Conservation (phyloP, 2,797 vertebrate species). For the Sarcoramphus papa region DNA sequence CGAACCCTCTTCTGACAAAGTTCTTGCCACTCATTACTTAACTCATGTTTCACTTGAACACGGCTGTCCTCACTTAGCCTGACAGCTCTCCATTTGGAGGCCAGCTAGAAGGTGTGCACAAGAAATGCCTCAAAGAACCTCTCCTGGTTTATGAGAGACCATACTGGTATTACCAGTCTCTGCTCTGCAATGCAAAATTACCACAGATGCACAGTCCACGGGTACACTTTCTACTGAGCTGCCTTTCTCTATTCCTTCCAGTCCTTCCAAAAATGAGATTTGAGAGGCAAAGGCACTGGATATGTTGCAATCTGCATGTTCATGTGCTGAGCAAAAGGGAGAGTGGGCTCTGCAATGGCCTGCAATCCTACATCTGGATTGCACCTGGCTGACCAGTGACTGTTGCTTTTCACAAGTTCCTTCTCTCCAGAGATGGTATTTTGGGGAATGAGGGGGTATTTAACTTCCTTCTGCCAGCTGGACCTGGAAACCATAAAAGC, state of each 20-base stretch:
- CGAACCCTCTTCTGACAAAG: background rate
- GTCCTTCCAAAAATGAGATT: background rate
- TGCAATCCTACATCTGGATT: background rate
- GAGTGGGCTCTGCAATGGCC: background rate
- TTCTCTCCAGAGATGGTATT: background rate
- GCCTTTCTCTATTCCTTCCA: background rate
- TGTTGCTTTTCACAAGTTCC: background rate
- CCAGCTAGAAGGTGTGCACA: background rate
- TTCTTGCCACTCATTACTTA: background rate
- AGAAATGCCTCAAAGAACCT: background rate
- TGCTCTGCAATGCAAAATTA: background rate
- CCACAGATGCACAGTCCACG: no score
- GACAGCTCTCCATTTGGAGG: background rate
- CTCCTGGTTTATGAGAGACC: background rate
- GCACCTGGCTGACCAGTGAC: background rate
- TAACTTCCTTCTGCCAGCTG: background rate
- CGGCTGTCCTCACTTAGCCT: background rate
- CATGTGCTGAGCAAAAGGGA: background rate
- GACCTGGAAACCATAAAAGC: background rate
- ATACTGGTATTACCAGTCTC: background rate
- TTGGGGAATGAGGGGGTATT: background rate
- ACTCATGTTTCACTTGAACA: background rate
- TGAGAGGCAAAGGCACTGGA: background rate
- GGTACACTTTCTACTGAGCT: background rate
- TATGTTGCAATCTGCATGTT: background rate